phyloP scores from a whole-genome alignment of 1,140 invertebrate species.

The Zaprionus vittiger region DNA sequence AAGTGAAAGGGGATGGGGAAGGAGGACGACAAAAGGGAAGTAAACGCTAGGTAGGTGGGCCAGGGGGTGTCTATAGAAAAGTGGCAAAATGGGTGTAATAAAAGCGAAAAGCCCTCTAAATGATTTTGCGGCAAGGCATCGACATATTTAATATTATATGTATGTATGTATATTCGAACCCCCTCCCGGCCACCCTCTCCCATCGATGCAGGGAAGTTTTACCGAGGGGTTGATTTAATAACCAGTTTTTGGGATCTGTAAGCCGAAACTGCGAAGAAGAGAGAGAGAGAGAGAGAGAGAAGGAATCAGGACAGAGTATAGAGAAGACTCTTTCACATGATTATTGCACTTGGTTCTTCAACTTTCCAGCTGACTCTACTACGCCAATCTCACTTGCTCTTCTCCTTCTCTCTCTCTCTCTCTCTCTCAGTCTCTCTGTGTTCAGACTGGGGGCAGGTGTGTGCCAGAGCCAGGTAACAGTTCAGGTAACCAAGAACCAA shows the following conservation, averaged over 20 bases:
- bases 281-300: neutral
- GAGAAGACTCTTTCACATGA: neutral
- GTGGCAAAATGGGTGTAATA: constrained; percentile 21
- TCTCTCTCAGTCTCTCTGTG: neutral
- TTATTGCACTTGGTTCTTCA: constrained; percentile 3
- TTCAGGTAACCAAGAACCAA: constrained; percentile 18
- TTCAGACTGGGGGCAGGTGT: constrained; percentile 13
- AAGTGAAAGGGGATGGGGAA: constrained; percentile 5
- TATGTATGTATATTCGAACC: neutral
- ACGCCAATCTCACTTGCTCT: neutral
- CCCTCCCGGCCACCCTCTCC: neutral
- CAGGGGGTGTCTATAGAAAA: neutral
- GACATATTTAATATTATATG: neutral
- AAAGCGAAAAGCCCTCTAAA: constrained; percentile 45
- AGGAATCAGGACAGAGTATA: neutral
- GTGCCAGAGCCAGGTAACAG: constrained; percentile 13
- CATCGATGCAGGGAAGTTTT: neutral
- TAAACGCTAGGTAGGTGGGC: neutral
- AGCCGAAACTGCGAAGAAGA: neutral
- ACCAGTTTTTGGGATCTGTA: constrained; percentile 7
- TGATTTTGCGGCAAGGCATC: constrained; percentile 41
- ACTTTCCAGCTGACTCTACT: neutral
- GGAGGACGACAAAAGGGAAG: neutral
- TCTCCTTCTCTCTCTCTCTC: neutral
- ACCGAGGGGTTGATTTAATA: constrained; percentile 3